Evolutionary conservation across 2,888 invertebrate species (phyloP).

Genomic region (Catocala sponsa): DNA sequence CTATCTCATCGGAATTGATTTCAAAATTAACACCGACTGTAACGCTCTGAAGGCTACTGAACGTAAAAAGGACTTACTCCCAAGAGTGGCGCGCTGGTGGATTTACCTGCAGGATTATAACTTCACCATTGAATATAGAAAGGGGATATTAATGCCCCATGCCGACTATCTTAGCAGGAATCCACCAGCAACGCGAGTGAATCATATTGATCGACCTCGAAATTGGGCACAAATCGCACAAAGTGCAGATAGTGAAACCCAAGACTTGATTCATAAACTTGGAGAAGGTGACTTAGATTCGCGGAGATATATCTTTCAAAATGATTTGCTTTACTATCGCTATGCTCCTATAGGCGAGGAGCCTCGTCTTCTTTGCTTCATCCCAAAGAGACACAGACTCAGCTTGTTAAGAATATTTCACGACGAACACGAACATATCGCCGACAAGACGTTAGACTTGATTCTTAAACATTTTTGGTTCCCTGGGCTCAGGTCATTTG

Average conservation of each 20-base stretch:
- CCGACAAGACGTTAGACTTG: constrained; percentile 20
- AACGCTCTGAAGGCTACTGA: constrained; percentile 25
- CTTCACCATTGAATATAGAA: constrained; percentile 38
- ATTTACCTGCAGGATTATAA: constrained; percentile 40
- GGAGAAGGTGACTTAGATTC: constrained; percentile 17
- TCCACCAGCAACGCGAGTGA: constrained; percentile 8
- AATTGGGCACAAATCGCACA: constrained; percentile 45
- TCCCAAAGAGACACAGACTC: constrained; percentile 8
- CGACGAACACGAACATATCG: too few relatives aligned
- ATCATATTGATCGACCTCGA: constrained; percentile 18
- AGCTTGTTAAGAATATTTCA: too few relatives aligned
- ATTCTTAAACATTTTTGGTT: constrained; percentile 13
- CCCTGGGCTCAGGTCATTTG: constrained; percentile 20
- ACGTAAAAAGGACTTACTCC: constrained; percentile 12
- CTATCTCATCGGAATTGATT: constrained; percentile 8
- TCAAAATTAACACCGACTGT: constrained; percentile 27
- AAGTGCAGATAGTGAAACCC: constrained; percentile 37
- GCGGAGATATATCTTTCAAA: neutral
- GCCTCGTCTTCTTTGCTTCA: constrained; percentile 1
- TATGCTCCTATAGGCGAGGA: constrained; percentile 7
- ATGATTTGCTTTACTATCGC: neutral
- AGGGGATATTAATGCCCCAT: constrained; percentile 2
- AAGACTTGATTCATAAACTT: constrained; percentile 29
- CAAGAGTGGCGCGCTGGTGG: constrained; percentile 38
- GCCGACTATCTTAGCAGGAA: too few relatives aligned